phyloP scores from a whole-genome alignment of 2,113 vertebrate species.

The Narcine bancroftii region DNA sequence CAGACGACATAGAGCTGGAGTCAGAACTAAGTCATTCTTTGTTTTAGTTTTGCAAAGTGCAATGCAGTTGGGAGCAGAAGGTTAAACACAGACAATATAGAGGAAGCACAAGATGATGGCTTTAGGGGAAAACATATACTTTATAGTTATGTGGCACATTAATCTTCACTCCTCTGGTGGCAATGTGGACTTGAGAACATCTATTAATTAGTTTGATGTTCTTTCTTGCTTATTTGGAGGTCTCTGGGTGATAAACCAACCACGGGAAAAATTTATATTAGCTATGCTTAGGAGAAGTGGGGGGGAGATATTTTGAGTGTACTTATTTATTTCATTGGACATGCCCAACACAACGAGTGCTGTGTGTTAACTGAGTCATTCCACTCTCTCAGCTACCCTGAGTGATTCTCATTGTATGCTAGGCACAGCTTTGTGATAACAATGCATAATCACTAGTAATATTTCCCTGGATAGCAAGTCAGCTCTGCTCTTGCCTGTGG shows the following conservation, averaged over 20 bases:
- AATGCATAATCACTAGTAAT: conserved; percentile 22
- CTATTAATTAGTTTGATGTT: neutral
- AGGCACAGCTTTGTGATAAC: neutral
- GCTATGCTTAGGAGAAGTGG: neutral
- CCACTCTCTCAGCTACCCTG: conserved; percentile 30
- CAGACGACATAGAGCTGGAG: conserved; percentile 28
- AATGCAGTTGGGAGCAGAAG: conserved; percentile 17
- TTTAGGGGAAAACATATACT: conserved; percentile 35
- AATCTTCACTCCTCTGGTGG: conserved; percentile 31
- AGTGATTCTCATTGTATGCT: conserved; percentile 17
- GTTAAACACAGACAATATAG: conserved; percentile 31
- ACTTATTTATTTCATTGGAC: conserved; percentile 18
- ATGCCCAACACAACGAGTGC: conserved; percentile 15
- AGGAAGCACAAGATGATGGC: conserved; percentile 30
- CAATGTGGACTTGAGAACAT: neutral
- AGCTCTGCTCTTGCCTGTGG: neutral
- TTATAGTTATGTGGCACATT: conserved; percentile 31
- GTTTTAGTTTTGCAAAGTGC: conserved; percentile 31
- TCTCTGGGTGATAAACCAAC: conserved; percentile 16
- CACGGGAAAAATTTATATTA: conserved; percentile 18
- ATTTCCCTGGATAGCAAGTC: conserved; percentile 10
- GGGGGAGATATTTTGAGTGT: neutral
- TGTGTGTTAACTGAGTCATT: conserved; percentile 27
- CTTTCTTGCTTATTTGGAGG: conserved; percentile 29
- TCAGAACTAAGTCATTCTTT: conserved; percentile 36